Evolutionary conservation across 2,888 invertebrate genomes (phyloP).

Genomic region (Diarsia brunnea): DNA sequence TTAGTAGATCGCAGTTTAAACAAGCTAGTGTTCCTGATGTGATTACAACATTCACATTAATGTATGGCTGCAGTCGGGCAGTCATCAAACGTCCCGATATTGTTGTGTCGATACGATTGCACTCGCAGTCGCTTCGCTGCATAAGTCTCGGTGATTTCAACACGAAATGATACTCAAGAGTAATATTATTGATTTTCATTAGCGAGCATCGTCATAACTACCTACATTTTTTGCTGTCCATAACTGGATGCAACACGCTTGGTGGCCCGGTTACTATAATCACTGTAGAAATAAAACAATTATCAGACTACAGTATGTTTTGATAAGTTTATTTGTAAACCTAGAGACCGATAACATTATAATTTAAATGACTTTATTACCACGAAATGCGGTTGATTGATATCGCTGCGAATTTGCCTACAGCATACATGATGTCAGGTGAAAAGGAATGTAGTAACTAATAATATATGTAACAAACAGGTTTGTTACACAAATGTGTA

Average conservation of each 20-base stretch:
- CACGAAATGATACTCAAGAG: constrained; percentile 40
- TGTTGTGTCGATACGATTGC: constrained; percentile 50
- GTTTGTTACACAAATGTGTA: constrained; percentile 57
- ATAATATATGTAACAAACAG: constrained; percentile 51
- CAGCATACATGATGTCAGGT: constrained; percentile 9
- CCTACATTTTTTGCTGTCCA: constrained; percentile 12
- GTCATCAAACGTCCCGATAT: constrained; percentile 34
- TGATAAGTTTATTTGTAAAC: constrained; percentile 6
- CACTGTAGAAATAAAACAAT: constrained; percentile 33
- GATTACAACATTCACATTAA: constrained; percentile 27
- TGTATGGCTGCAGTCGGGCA: constrained; percentile 14
- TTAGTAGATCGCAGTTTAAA: not conserved
- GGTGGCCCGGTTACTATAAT: constrained; percentile 36
- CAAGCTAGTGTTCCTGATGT: constrained; percentile 22
- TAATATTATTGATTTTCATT: constrained; percentile 57
- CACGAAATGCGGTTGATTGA: constrained; percentile 1
- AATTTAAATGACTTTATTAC: not conserved
- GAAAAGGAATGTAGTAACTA: constrained; percentile 20
- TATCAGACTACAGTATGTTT: not conserved
- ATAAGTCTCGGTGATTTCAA: constrained; percentile 50
- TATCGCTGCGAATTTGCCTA: not conserved
- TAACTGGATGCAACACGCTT: constrained; percentile 11
- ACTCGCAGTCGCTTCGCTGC: constrained; percentile 42
- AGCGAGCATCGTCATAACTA: constrained; percentile 6
- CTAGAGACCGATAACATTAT: not conserved